Conservation (phyloP, 2,113 vertebrate species). For the Spermophilus dauricus region DNA sequence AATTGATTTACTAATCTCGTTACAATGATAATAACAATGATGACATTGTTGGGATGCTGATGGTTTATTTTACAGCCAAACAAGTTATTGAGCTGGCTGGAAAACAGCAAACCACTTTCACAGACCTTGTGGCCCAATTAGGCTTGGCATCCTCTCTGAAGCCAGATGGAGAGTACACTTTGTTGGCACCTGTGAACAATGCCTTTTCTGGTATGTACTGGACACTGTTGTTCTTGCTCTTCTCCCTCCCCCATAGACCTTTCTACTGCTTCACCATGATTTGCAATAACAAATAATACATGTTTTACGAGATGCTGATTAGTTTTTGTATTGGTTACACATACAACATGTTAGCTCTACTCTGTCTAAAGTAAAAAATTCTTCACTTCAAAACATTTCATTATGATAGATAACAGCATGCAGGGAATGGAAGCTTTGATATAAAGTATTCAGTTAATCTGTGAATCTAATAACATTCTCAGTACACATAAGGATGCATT, state of each 20-base stretch:
- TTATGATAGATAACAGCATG: neutral
- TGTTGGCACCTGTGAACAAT: constrained; percentile 94
- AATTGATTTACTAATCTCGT: neutral
- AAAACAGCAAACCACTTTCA: constrained; percentile 93
- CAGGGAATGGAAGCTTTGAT: neutral
- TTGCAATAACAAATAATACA: neutral
- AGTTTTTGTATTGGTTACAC: neutral
- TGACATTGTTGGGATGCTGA: neutral
- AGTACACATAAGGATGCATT: neutral
- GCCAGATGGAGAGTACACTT: constrained; percentile 93
- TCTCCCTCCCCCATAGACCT: neutral
- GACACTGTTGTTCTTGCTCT: neutral
- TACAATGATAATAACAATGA: neutral
- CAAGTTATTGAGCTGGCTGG: constrained; percentile 96
- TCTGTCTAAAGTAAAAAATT: neutral
- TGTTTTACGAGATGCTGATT: neutral
- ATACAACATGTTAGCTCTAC: neutral
- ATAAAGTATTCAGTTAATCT: neutral
- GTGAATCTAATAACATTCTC: neutral
- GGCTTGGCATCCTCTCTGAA: constrained; percentile 92
- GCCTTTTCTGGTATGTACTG: constrained; percentile 94
- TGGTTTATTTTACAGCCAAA: constrained; percentile 91
- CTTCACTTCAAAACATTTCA: constrained; percentile 12
- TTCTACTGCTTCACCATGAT: neutral
- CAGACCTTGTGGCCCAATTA: constrained; percentile 93